A percentile compares a stretch with the other conserved stretches of the same genome.
phyloP scores from a whole-genome alignment of 2,797 vertebrate species.

The Cygnus olor region DNA sequence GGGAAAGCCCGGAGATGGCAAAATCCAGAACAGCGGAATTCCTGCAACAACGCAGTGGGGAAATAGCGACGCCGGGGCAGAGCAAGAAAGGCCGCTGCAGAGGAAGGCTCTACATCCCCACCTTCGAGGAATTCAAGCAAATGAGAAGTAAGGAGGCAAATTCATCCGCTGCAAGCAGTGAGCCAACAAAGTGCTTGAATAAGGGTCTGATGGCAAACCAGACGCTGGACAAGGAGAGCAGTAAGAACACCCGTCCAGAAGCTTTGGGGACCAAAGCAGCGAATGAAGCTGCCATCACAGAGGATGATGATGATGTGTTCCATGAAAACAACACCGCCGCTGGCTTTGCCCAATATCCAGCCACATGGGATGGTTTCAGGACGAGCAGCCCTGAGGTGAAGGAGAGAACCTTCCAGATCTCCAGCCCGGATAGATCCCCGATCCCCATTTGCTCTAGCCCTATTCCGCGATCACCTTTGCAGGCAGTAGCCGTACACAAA shows the following conservation, averaged over 20 bases:
- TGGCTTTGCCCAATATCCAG: slow-evolving; percentile 31
- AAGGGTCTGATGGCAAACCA: background rate
- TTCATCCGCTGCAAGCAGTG: background rate
- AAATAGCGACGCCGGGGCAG: background rate
- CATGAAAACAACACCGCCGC: slow-evolving; percentile 30
- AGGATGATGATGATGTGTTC: slow-evolving; percentile 54
- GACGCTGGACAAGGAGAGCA: background rate
- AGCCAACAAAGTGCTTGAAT: slow-evolving; percentile 1
- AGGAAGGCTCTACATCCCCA: slow-evolving; percentile 86
- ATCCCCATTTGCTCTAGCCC: slow-evolving; percentile 86
- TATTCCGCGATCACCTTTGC: slow-evolving; percentile 83
- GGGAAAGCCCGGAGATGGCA: slow-evolving; percentile 63
- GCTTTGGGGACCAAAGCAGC: background rate
- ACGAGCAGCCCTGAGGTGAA: slow-evolving; percentile 34
- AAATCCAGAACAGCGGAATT: slow-evolving; percentile 82
- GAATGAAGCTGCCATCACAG: background rate
- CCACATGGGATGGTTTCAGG: slow-evolving; percentile 31
- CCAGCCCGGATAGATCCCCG: slow-evolving; percentile 34
- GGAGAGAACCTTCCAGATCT: background rate
- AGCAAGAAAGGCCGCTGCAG: slow-evolving; percentile 72
- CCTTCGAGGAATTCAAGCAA: slow-evolving; percentile 90
- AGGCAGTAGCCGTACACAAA: slow-evolving; percentile 70
- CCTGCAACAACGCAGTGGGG: slow-evolving; percentile 34
- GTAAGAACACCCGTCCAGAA: background rate
- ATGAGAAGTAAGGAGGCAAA: slow-evolving; percentile 83